Conservation (phyloP, 2,113 vertebrate genomes). For the Hyla sarda region DNA sequence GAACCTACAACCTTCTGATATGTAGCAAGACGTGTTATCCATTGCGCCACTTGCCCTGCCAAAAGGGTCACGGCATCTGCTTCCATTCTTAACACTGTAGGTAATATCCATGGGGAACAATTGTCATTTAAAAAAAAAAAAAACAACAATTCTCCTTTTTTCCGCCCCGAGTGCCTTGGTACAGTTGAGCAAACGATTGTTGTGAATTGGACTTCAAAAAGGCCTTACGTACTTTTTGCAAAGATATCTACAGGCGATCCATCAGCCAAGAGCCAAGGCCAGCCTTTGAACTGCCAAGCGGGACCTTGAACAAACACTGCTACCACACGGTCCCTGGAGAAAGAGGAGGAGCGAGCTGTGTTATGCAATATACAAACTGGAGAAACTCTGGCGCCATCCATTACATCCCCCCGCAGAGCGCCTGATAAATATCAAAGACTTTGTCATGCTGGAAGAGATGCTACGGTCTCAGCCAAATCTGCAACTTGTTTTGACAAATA, state of each 20-base stretch:
- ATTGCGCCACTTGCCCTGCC: no score
- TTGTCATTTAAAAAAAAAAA: no score
- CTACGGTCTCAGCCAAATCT: neutral
- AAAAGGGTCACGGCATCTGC: no score
- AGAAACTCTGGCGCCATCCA: neutral
- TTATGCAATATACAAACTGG: neutral
- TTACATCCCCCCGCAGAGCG: neutral
- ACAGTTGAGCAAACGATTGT: no score
- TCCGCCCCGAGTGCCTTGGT: no score
- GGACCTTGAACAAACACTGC: constrained; percentile 97
- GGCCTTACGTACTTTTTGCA: constrained; percentile 95
- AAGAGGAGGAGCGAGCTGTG: constrained; percentile 16
- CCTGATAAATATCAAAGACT: neutral
- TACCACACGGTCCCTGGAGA: constrained; percentile 92
- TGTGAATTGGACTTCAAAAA: neutral
- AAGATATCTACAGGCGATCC: constrained; percentile 98
- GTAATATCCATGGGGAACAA: no score
- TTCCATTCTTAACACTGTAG: no score
- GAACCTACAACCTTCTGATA: no score
- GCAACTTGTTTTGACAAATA: neutral
- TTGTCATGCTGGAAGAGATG: neutral
- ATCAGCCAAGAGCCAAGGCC: constrained; percentile 96
- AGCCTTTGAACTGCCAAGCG: constrained; percentile 99
- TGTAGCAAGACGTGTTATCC: no score
- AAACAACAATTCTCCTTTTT: no score